These are phyloP conservation scores for Rhingia campestris DNA, from an alignment of 2,888 invertebrate genomes.

Conservation along the genomic window DNA sequence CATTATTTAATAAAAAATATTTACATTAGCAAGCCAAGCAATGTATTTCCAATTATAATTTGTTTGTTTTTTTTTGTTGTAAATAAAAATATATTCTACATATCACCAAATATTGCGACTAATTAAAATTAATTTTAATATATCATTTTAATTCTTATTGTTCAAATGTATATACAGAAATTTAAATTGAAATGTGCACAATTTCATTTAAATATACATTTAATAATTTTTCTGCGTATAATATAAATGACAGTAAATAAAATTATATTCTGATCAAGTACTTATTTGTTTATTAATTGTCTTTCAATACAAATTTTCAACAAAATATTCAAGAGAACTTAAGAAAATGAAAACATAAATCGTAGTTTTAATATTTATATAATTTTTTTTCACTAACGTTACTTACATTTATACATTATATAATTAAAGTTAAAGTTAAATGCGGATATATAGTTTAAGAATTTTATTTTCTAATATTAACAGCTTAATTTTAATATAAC, in stretches of 20 bases:
- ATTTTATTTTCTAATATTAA: not conserved
- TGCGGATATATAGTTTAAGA: not conserved
- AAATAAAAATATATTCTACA: not conserved
- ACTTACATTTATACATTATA: not conserved
- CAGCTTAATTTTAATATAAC: not conserved
- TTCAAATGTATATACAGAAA: constrained; percentile 37
- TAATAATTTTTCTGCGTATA: constrained; percentile 15
- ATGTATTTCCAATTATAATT: too few species aligned
- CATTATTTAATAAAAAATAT: too few species aligned
- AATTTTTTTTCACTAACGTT: not conserved
- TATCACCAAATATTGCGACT: not conserved
- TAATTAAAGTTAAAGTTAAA: not conserved
- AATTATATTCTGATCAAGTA: constrained; percentile 7
- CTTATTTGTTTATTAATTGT: not conserved
- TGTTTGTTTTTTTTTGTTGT: not conserved
- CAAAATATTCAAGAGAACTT: constrained; percentile 43
- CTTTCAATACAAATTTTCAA: constrained; percentile 22
- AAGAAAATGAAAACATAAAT: constrained; percentile 30
- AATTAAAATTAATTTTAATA: constrained; percentile 16
- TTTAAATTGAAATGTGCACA: constrained; percentile 25
- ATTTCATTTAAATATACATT: constrained; percentile 22
- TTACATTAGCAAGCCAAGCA: too few species aligned
- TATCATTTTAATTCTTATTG: not conserved
- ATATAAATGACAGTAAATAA: not conserved
- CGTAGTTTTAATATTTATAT: constrained; percentile 4